Evolutionary conservation across 64 coral and sea anemone genomes (phyloP), one percentile per base, ranked within the genome.

Genomic region (Stylophora pistillata): DNA sequence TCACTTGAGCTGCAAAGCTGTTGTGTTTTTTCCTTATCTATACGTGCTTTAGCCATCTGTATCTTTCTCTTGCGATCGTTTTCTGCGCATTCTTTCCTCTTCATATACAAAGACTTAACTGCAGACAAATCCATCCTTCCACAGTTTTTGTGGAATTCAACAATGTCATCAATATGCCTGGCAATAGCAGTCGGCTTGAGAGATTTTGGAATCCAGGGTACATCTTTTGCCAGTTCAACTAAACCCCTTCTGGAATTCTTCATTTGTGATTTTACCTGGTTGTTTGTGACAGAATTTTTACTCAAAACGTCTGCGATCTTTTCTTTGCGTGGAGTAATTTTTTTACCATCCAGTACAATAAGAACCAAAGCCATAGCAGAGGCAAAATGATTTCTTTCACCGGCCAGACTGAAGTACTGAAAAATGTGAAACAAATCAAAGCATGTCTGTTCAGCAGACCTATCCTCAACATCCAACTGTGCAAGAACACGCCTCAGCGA

Each of bases 151-250:
- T 84, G 62, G 53, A 84, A 84, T 26, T 84, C 23, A 13, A 84
- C 80, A 28, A 84, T 84, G 23, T 64, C 62, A 70, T 12, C 62
- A 27, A 84, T 84, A 37, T 68, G 60, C 12, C 52, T 84, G 1
- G 62, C 3, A 69, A 84, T 84, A 10, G 13, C 34, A 15, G 13
- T 69, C 16, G 25, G 21, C 41, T 68, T 84, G 34, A 84, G 60
- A 53, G 80, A 84, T 41, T 52, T 13, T 54, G 80, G 80, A 41
- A 84, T 84, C 80, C 80, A 84, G 0, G 80, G 80, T 13, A 84
- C 80, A 3, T 84, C 34, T 15, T 70, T 84, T 37, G 61, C 80
- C 34, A 84, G 23, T 5, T 84, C 61, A 3, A 84, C 4, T n/a
- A 84, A 84, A 63, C 20, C 15, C 12, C 16, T 33, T 37, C n/a